phyloP scores from a whole-genome alignment of 2,888 invertebrate species.

The Hypercompe scribonia region DNA sequence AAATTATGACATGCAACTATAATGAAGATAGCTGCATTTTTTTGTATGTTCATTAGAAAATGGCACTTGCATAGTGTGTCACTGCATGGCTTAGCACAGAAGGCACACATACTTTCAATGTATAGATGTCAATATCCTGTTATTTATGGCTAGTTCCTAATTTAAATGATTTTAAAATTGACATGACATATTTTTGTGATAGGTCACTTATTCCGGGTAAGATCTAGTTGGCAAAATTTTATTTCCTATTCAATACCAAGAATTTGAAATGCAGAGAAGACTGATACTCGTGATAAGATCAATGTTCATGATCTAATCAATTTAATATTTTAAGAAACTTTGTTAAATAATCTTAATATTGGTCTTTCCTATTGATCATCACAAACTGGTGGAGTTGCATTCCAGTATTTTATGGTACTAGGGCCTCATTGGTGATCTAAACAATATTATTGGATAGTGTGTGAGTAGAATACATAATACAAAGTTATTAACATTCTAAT shows the following conservation, averaged over 20 bases:
- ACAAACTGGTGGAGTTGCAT: constrained; percentile 42
- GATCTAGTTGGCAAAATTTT: constrained; percentile 31
- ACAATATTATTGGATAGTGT: constrained; percentile 25
- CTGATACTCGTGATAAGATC: constrained; percentile 41
- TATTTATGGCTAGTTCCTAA: neutral
- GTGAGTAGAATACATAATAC: constrained; percentile 7
- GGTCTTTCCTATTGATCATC: constrained; percentile 36
- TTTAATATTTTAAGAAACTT: constrained; percentile 14
- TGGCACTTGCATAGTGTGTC: neutral
- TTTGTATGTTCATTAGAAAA: neutral
- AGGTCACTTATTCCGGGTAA: constrained; percentile 47
- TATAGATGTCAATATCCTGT: neutral
- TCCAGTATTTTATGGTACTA: constrained; percentile 35
- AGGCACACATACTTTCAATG: neutral
- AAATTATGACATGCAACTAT: neutral
- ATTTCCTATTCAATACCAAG: constrained; percentile 45
- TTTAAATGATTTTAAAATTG: constrained; percentile 15
- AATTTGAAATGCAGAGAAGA: constrained; percentile 37
- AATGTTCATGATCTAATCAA: constrained; percentile 13
- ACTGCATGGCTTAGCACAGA: neutral
- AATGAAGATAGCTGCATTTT: neutral
- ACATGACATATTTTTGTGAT: constrained; percentile 40
- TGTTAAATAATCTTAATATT: constrained; percentile 24
- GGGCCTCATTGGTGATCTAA: constrained; percentile 33
- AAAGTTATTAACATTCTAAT: constrained; percentile 1